Evolutionary conservation across 2,113 vertebrate species (phyloP), one percentile per base, ranked within the genome.

Genomic region (Burhinus oedicnemus): DNA sequence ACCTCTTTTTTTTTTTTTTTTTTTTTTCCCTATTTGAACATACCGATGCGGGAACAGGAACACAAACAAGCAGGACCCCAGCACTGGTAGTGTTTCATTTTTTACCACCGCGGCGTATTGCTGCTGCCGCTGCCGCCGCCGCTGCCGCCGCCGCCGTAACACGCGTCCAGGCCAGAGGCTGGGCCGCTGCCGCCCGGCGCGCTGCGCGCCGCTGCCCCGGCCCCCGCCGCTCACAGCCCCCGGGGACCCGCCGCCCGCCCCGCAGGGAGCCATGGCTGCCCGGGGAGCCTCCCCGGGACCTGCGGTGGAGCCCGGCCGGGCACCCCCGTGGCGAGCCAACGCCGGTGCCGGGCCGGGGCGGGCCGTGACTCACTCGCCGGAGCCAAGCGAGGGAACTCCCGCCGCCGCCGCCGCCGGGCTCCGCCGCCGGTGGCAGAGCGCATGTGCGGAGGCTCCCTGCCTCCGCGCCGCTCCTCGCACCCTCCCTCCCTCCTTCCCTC

Each of bases 401-500:
- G 95, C 92, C 5, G 76, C 97, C 15, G 95, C 81, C 58, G 69
- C 97, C 15, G 96, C 72, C 55, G 68, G 92, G 92, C 64, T 97
- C 95, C 89, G 74, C 93, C 77, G 89, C 91, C 69, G 9, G 30
- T 10, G 66, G 38, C 65, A n/a, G 27, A 60, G 84, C 98, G 98
- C 98, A 98, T 98, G 98, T 98, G 98, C 96, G 65, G 90, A n/a
- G 90, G 81, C 84, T 62, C 45, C 44, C 57, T 68, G 78, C 87
- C 79, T 88, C 74, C 72, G 54, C 89, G 40, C 44, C 51, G 29
- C 83, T 80, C 74, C 75, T 92, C 75, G 68, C 65, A 84, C 83
- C 57, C 66, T 60, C 49, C 74, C 64, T 32, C 20, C 58, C n/a
- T 58, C 79, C 38, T 61, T 65, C 62, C 30, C 83, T 88, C 84